Base-by-base conservation (phyloP, 2,888 invertebrate genomes). In the Sesia bembeciformis region DNA sequence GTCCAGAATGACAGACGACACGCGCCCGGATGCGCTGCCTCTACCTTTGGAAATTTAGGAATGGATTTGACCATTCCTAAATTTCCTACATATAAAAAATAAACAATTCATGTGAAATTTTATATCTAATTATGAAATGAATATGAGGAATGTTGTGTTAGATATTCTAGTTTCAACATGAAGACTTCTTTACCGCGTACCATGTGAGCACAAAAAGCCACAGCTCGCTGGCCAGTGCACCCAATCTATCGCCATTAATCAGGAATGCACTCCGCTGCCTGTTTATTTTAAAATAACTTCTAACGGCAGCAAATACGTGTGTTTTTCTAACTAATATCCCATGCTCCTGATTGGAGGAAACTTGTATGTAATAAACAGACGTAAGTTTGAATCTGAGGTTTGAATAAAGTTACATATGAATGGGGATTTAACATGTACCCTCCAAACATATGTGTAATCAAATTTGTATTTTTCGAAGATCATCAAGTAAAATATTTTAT, bases 161-260 rank as follows among this genome's bases (percentile, higher is more conserved):
- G 1, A 23, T 1, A 23, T 23, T 23, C 23, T 23, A 23, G 23
- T 23, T 23, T 23, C 46, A 46, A 46, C 4, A 46, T 46, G n/a
- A 23, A n/a, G 8, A 46, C 46, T 46, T 46, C 3, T 39, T 50
- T 38, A 50, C 50, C 39, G 50, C 5, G 38, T 7, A 50, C 4
- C 56, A 53, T 43, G 52, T 50, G 52, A 23, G 52, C 56, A 52
- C 43, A 52, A 71, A 75, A 73, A 72, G 64, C 66, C 58, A 55
- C 65, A 62, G 59, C 64, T 61, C 67, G 61, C 60, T 49, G 46
- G 55, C 54, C 57, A 40, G 38, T 63, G 63, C 63, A 67, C 62
- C 69, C 76, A 79, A 82, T 81, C 81, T 77, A 65, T 68, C 58
- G 68, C 79, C 70, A 82, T 82, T 82, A 80, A 82, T 81, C 81